Percentiles rank a stretch among this genome's conserved stretches.
Conservation (phyloP, 2,797 vertebrate species). For the Limnodromus scolopaceus region DNA sequence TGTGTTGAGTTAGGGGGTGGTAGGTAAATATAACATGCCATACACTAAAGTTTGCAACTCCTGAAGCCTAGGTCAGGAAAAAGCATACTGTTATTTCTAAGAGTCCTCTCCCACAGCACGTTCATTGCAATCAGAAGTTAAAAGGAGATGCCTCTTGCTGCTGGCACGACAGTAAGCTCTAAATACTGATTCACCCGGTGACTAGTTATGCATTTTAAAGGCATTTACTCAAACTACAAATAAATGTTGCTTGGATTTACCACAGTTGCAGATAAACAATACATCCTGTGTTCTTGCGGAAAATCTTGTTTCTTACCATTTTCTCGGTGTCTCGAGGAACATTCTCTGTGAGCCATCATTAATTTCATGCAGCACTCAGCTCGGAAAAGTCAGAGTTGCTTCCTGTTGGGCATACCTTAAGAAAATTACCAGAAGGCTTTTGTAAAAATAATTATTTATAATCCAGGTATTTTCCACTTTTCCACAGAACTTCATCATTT, state of each 20-base stretch:
- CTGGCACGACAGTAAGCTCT: neutral
- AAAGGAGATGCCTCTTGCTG: neutral
- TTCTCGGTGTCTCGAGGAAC: neutral
- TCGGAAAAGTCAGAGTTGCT: neutral
- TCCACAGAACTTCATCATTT: neutral
- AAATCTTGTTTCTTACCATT: neutral
- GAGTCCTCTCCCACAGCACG: neutral
- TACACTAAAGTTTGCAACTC: neutral
- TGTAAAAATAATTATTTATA: neutral
- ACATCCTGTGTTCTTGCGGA: neutral
- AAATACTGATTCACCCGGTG: neutral
- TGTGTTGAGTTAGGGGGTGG: neutral
- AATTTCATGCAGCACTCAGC: neutral
- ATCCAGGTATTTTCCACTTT: neutral
- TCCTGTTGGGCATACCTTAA: neutral
- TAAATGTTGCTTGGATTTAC: neutral
- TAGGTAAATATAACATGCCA: neutral
- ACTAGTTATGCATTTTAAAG: neutral
- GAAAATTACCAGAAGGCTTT: neutral
- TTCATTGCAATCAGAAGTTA: neutral
- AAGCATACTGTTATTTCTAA: neutral
- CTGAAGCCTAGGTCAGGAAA: neutral
- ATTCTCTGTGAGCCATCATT: neutral
- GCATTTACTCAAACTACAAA: neutral
- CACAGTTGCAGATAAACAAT: neutral